These are phyloP conservation scores for Sciurus vulgaris DNA, from an alignment of 2,797 vertebrate genomes.

Conservation along the genomic window DNA sequence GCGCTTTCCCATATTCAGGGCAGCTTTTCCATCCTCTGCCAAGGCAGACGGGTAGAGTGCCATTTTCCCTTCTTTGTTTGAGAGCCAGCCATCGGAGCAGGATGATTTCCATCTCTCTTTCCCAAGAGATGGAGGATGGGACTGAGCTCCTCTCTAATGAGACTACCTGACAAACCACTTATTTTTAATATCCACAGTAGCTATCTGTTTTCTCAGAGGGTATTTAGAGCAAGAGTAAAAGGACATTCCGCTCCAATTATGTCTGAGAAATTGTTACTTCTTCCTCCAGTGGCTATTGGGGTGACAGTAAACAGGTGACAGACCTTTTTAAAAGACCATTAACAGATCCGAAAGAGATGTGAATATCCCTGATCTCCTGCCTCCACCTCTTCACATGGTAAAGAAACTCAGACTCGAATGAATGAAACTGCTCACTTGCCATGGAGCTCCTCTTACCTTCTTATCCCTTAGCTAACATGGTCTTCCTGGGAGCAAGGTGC, in stretches of 20 bases:
- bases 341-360: background rate
- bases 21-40: background rate
- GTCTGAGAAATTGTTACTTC: background rate
- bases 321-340: background rate
- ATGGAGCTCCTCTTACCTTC: fast-evolving
- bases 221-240: background rate
- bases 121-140: background rate
- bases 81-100: background rate
- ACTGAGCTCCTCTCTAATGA: background rate
- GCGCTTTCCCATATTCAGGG: background rate
- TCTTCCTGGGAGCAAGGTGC: background rate
- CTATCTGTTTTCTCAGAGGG: background rate
- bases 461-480: background rate
- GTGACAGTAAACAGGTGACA: background rate
- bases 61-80: background rate
- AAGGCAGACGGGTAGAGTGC: background rate
- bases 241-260: background rate
- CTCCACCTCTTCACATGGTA: fast-evolving
- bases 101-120: background rate
- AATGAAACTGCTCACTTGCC: background rate
- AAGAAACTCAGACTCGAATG: background rate
- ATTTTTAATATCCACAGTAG: background rate
- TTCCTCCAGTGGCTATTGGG: background rate
- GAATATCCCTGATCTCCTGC: fast-evolving
- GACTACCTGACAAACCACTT: background rate